Base-by-base conservation (phyloP, 2,888 invertebrate genomes). In the Selenia dentaria region DNA sequence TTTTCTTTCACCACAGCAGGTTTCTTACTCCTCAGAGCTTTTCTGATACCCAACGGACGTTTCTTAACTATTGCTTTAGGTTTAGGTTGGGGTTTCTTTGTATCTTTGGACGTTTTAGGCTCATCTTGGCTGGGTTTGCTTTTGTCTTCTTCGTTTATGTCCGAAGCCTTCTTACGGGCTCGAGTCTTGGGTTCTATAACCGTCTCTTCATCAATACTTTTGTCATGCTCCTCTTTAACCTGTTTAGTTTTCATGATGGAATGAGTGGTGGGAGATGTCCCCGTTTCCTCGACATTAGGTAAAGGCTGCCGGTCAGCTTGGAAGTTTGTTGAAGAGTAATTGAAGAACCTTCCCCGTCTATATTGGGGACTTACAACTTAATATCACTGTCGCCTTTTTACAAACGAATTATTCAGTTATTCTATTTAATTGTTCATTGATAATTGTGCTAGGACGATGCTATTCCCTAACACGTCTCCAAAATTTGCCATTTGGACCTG, bases 211-310 rank as follows among this genome's bases (percentile, higher is more conserved):
- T 90, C 90, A 2, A 79, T 73, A 65, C 78, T 79, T 75, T 86
- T 87, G 50, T 89, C 89, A 49, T 74, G 69, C 58, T 89, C 90
- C 51, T 89, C 89, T 69, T 89, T 90, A 45, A 63, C 59, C 69
- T 90, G 89, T 73, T 90, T 91, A 62, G 91, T 89, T 83, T 90
- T 90, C 90, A 90, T 90, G 81, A 78, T 90, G 89, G 87, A 88
- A 88, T 90, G 84, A 87, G 70, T 77, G 78, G 79, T 79, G 81
- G 83, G 78, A 81, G 74, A 67, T 68, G 66, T 64, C 70, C 81
- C 83, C 79, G 85, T 87, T 79, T 70, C 74, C 79, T 76, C 86
- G 90, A 88, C 90, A 90, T 90, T 73, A 89, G 90, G 88, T 78
- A 79, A 62, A 70, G 59, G 57, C 66, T 75, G 12, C 60, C 12